Conservation (phyloP, 2,888 invertebrate species). For the Cataglyphis rosenhaueri region DNA sequence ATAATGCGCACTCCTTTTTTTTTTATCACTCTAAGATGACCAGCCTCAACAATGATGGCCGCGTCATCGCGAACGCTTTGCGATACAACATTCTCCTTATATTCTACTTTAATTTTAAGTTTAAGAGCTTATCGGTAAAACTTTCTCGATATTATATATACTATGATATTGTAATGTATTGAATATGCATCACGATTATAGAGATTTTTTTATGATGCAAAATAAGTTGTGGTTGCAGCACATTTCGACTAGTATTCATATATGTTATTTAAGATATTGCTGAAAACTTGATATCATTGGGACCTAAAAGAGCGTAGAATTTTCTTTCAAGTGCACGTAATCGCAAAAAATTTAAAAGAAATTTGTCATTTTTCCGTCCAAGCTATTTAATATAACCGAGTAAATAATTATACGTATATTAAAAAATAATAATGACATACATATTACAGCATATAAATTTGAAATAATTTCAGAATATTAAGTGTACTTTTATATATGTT, state of each 20-base stretch:
- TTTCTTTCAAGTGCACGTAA: no score
- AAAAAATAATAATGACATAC: neutral
- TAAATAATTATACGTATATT: neutral
- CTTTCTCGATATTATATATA: conserved; percentile 67
- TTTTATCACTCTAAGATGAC: neutral
- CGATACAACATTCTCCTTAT: conserved; percentile 41
- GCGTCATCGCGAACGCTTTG: conserved; percentile 67
- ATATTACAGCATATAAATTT: neutral
- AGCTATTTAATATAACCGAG: neutral
- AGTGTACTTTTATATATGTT: neutral
- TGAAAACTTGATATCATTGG: neutral
- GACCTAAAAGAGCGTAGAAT: neutral
- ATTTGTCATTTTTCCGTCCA: neutral
- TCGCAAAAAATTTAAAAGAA: neutral
- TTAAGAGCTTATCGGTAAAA: conserved; percentile 68
- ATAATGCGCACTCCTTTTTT: neutral
- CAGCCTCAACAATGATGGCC: conserved; percentile 53
- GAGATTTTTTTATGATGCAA: conserved; percentile 2
- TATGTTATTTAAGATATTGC: neutral
- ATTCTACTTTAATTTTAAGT: conserved; percentile 49
- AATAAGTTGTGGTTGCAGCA: conserved; percentile 9
- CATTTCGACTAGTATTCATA: neutral
- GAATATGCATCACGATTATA: conserved; percentile 6
- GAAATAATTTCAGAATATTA: neutral
- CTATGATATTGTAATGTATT: conserved; percentile 43